Conservation (phyloP, 2,888 invertebrate species). For the Cheilosia urbana region DNA sequence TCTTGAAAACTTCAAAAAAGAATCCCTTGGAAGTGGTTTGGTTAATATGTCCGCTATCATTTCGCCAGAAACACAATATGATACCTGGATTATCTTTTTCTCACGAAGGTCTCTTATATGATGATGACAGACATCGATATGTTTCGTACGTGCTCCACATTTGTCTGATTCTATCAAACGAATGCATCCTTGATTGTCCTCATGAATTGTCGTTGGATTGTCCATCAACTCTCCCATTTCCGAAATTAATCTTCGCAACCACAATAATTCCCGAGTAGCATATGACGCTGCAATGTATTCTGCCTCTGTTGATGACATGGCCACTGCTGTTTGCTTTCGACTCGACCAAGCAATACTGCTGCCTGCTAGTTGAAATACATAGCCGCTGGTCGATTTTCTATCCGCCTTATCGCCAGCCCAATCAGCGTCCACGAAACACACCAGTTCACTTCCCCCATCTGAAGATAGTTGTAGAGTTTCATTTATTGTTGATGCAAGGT, state of each 20-base stretch:
- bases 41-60: conserved; percentile 1
- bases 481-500: too few species aligned
- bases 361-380: not conserved
- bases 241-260: not conserved
- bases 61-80: not conserved
- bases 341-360: too few species aligned
- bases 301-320: conserved; percentile 1
- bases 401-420: not conserved
- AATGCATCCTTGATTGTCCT: not conserved
- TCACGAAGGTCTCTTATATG: too few species aligned
- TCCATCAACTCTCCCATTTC: not conserved
- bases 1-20: not conserved
- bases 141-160: not conserved
- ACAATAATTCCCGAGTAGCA: not conserved
- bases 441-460: not conserved
- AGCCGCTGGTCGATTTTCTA: not conserved
- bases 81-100: not conserved
- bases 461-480: not conserved
- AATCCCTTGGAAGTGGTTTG: conserved; percentile 1
- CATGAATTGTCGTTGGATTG: not conserved
- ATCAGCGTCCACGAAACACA: not conserved
- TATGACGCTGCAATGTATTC: not conserved
- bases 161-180: not conserved
- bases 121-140: conserved; percentile 5
- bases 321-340: not conserved